A percentile compares a stretch with the other conserved stretches of the same genome.
Conservation (phyloP, 2,113 vertebrate genomes). For the Thryonomys swinderianus region DNA sequence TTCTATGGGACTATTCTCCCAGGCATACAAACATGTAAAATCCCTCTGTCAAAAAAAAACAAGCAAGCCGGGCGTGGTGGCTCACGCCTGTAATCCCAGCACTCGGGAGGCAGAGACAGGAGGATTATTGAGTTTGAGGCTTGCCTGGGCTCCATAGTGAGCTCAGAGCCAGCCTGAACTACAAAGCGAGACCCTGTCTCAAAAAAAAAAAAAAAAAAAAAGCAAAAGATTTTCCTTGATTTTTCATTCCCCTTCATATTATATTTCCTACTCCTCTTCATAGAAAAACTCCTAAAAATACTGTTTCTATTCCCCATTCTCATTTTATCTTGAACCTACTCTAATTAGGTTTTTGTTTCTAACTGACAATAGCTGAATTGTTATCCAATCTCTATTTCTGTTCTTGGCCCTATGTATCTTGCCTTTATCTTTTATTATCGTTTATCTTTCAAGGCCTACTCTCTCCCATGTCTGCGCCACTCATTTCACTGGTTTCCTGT, state of each 20-base stretch:
- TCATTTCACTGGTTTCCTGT: neutral
- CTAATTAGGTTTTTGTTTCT: neutral
- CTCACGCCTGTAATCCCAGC: too few species aligned
- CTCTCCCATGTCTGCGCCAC: neutral
- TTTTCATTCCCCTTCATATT: neutral
- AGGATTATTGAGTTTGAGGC: too few species aligned
- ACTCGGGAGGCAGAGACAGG: too few species aligned
- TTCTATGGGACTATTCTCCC: neutral
- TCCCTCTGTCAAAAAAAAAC: neutral
- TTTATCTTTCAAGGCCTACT: neutral
- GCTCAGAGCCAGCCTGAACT: too few species aligned
- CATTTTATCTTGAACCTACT: conserved; percentile 1
- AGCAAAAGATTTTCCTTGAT: neutral
- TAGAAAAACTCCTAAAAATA: neutral
- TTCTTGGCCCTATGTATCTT: neutral
- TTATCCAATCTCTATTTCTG: neutral
- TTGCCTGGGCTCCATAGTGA: too few species aligned
- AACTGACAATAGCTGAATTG: neutral
- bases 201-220: neutral
- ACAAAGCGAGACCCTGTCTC: too few species aligned
- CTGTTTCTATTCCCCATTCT: neutral
- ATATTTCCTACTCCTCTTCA: neutral
- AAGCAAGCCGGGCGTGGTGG: too few species aligned
- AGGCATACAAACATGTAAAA: neutral
- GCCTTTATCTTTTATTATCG: neutral